Percentiles rank a stretch among this genome's conserved stretches.
These are phyloP conservation scores for Leptinotarsa lineolata DNA, from an alignment of 1,140 invertebrate genomes.

Conservation along the genomic window DNA sequence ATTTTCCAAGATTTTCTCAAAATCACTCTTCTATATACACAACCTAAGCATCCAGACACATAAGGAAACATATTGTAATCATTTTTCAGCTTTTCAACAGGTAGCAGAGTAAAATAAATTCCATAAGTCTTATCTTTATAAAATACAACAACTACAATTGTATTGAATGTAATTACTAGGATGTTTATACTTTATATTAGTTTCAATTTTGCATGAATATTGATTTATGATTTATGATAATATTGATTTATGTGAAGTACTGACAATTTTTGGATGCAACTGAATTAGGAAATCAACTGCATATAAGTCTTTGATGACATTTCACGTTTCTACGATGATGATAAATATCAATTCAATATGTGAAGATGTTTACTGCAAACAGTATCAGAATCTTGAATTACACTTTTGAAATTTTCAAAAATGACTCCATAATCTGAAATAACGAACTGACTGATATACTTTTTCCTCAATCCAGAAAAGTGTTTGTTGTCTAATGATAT, in stretches of 20 bases:
- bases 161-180: no score
- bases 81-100: no score
- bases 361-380: conserved; percentile 16
- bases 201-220: no score
- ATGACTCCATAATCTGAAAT: not conserved
- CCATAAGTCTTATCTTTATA: no score
- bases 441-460: not conserved
- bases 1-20: not conserved
- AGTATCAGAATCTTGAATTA: conserved; percentile 14
- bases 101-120: no score
- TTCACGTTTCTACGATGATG: conserved; percentile 93
- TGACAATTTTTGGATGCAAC: no score
- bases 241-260: no score
- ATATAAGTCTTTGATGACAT: conserved; percentile 61
- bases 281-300: not conserved
- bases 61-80: not conserved
- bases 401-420: no score
- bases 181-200: no score
- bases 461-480: conserved; percentile 65
- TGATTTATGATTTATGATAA: no score
- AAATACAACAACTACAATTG: no score
- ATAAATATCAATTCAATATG: conserved; percentile 82
- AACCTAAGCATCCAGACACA: not conserved
- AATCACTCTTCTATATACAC: not conserved
- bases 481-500: conserved; percentile 84